Conservation (phyloP, 2,888 invertebrate species). For the Latheticus oryzae region DNA sequence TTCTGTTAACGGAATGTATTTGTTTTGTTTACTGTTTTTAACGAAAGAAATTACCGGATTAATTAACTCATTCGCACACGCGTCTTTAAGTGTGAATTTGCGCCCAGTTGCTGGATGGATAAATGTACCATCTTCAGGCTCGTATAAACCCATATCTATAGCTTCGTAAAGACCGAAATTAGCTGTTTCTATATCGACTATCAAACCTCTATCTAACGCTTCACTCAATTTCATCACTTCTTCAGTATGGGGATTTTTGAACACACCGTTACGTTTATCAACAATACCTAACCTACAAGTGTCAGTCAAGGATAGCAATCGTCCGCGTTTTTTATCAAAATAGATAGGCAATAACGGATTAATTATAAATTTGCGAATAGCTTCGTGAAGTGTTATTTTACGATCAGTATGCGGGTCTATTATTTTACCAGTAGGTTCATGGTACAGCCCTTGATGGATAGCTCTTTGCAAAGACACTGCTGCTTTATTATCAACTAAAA, state of each 20-base stretch:
- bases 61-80: slow-evolving; percentile 80
- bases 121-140: slow-evolving; percentile 74
- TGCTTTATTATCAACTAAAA: slow-evolving; percentile 83
- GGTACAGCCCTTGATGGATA: slow-evolving; percentile 87
- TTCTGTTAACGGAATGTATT: slow-evolving; percentile 78
- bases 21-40: slow-evolving; percentile 76
- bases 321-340: slow-evolving; percentile 80
- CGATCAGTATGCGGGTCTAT: slow-evolving; percentile 83
- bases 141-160: slow-evolving; percentile 82
- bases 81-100: slow-evolving; percentile 78
- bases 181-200: slow-evolving; percentile 88
- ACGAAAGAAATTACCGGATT: slow-evolving; percentile 81
- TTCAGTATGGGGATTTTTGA: slow-evolving; percentile 78
- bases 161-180: slow-evolving; percentile 85
- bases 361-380: slow-evolving; percentile 82
- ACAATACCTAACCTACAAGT: slow-evolving; percentile 85
- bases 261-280: slow-evolving; percentile 82
- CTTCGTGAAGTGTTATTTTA: slow-evolving; percentile 85
- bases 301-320: slow-evolving; percentile 79
- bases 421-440: slow-evolving; percentile 83
- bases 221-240: slow-evolving; percentile 76
- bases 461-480: slow-evolving; percentile 86
- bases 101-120: slow-evolving; percentile 83
- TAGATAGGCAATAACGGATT: slow-evolving; percentile 85
- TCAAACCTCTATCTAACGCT: slow-evolving; percentile 81